These are phyloP conservation scores for Nerophis ophidion DNA, from an alignment of 2,113 vertebrate species.

Conservation along the genomic window DNA sequence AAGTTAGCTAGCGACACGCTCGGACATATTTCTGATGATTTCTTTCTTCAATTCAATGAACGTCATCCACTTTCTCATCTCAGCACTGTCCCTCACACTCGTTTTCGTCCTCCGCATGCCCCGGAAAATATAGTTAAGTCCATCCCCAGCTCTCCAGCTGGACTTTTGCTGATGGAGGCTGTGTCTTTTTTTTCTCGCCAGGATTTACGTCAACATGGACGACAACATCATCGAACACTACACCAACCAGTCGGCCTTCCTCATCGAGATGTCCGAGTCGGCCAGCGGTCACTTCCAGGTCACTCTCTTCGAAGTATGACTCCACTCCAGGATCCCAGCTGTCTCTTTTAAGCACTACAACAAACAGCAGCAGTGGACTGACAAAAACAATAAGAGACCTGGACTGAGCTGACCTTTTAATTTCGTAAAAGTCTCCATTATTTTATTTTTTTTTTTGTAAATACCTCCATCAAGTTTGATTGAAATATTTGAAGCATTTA, in stretches of 20 bases:
- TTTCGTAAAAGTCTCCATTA: conserved; percentile 21
- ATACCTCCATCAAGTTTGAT: conserved; percentile 42
- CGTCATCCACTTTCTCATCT: too few relatives aligned
- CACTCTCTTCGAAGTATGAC: conserved; percentile 88
- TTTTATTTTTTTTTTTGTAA: conserved; percentile 35
- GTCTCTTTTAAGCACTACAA: conserved; percentile 15
- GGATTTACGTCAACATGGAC: conserved; percentile 97
- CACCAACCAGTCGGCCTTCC: conserved; percentile 93
- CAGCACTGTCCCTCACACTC: too few relatives aligned
- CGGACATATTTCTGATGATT: too few relatives aligned
- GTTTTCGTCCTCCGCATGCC: too few relatives aligned
- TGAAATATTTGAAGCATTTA: conserved; percentile 63
- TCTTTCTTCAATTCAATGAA: too few relatives aligned
- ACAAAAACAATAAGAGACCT: conserved; percentile 19
- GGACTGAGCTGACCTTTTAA: conserved; percentile 25
- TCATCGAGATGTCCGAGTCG: conserved; percentile 83
- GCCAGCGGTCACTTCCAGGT: conserved; percentile 81
- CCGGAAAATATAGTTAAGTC: too few relatives aligned
- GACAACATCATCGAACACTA: conserved; percentile 98
- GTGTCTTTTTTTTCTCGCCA: conserved; percentile 29
- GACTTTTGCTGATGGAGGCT: neutral
- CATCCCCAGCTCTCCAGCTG: too few relatives aligned
- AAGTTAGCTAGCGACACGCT: too few relatives aligned
- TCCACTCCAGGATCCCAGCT: conserved; percentile 9
- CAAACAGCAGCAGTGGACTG: conserved; percentile 28